Base-by-base conservation (phyloP, 1,140 invertebrate genomes). In the Neodiprion fabricii region DNA sequence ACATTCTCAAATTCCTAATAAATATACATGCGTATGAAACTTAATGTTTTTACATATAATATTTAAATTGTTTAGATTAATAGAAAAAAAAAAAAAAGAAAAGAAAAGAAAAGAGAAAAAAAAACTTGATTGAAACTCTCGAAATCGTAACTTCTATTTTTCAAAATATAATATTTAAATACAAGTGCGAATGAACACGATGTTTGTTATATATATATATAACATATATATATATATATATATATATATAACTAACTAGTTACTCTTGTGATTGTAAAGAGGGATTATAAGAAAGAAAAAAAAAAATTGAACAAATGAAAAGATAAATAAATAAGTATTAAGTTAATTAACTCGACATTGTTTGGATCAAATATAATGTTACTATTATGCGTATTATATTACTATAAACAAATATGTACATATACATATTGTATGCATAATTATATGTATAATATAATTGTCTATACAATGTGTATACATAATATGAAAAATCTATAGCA, bases 111-210 rank as follows among this genome's bases (percentile, higher is more conserved):
- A 17, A 14, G 9, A 61, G 9, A 17, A 61, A 61, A 61, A 61
- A 9, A 61, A 61, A 7, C 4, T 61, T 9, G 11, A 61, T 61
- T 61, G n/a, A 7, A 61, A 61, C 5, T 61, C 53, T 61, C 8
- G 5, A 61, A 61, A 61, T 61, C 53, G 53, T 61, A 61, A 61
- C 53, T 61, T 61, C 53, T 61, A 61, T 61, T 61, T 61, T 61
- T 61, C 53, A 61, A 61, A 61, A 61, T 61, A 61, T 61, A 61
- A 61, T 61, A 61, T 61, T 61, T 61, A 61, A 61, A 61, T 61
- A 61, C 4, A 61, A 61, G 5, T 61, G n/a, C 53, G n/a, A 61
- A 61, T 17, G 5, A 14, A 61, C 7, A 14, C n/a, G 28, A 40
- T 40, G 28, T 40, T 12, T 61, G n/a, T 61, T 61, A 61, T 61